These are phyloP conservation scores for Microcaecilia unicolor DNA, from an alignment of 2,797 vertebrate genomes.

Conservation along the genomic window DNA sequence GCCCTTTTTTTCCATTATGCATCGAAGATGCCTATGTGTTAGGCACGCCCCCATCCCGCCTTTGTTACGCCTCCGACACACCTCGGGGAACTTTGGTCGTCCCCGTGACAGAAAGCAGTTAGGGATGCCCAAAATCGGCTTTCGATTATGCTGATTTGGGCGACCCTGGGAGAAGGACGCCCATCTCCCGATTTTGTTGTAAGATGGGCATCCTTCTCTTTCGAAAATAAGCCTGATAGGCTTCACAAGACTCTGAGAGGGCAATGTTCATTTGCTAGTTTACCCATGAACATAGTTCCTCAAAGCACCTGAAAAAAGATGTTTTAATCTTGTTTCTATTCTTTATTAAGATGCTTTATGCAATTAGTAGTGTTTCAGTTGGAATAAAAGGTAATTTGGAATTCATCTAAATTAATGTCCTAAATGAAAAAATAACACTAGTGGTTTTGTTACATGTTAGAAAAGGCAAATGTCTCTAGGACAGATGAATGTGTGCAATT, in stretches of 20 bases:
- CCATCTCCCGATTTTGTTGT: no score
- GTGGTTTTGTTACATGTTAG: constrained; percentile 55
- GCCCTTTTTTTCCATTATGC: no score
- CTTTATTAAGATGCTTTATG: constrained; percentile 56
- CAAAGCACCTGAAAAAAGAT: constrained; percentile 48
- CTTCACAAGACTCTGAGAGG: constrained; percentile 9
- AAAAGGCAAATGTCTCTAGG: constrained; percentile 59
- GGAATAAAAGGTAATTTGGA: constrained; percentile 66
- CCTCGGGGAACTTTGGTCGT: no score
- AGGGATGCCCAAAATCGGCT: no score
- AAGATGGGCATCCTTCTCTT: no score
- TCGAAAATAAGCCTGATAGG: no score
- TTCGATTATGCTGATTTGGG: no score
- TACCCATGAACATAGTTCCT: constrained; percentile 27
- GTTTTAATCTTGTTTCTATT: constrained; percentile 54
- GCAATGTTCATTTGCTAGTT: constrained; percentile 20
- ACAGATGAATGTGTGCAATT: constrained; percentile 47
- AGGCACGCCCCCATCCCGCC: no score
- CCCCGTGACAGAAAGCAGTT: no score
- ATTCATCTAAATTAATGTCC: constrained; percentile 64
- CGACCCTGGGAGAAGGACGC: no score
- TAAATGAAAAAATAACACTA: constrained; percentile 56
- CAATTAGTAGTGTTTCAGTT: constrained; percentile 61
- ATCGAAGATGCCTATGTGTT: no score
- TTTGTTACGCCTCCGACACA: no score